Base-by-base conservation (phyloP, 1,140 invertebrate species). In the Scaptodrosophila lebanonensis region DNA sequence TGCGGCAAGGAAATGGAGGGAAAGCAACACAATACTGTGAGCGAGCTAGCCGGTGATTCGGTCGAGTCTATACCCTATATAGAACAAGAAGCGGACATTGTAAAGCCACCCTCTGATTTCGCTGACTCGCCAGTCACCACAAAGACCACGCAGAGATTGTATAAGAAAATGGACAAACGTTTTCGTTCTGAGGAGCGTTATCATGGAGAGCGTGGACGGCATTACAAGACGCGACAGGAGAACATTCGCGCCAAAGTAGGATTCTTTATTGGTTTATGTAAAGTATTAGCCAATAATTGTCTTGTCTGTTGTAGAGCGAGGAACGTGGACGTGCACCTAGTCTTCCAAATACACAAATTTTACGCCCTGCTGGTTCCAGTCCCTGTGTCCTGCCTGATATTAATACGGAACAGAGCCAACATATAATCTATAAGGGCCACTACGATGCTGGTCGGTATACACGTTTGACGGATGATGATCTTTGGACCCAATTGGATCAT, bases 21-120 rank as follows among this genome's bases (percentile, higher is more conserved):
- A 2, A 67, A 77, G 35, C 60, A 67, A 22, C 62, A 59, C 13
- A 70, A 65, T 8, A 52, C 63, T 1, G 89, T 89, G 43, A 87
- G 89, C 18, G 89, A 89, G 11, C 88, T 89, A 3, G 72, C 86
- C 2, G 88, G 83, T 11, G 88, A 66, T 20, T 87, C 86, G 0
- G 70, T 86, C 1, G 85, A 87, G 43, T 86, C 86, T 3, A 70
- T 86, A 40, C 76, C 84, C 6, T 77, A 54, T 38, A 85, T 84
- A 11, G 84, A 83, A 11, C 71, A 84, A 44, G 84, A 76, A 30
- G 91, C 91, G 62, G 93, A 94, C 67, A 95, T 95, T 62, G 94
- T 95, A 3, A 93, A 94, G 68, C 94, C 94, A 1, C 94, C 94
- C 4, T 94, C 93, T 11, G 93, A 94, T 22, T 96, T 96, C 84